phyloP scores from a whole-genome alignment of 2,888 invertebrate genomes.

The Dasysyrphus albostriatus region DNA sequence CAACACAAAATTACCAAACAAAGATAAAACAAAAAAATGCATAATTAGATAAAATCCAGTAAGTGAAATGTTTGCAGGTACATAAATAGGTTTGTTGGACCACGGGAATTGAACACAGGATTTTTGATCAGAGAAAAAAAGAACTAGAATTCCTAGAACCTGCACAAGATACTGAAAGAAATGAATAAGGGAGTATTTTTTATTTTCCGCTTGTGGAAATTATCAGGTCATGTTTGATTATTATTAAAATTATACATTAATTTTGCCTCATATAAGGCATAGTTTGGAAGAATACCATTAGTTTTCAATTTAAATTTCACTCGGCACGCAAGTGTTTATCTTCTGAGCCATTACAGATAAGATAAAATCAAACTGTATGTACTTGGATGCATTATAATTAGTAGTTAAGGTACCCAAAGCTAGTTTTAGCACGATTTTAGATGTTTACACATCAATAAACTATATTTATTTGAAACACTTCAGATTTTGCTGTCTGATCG shows the following conservation, averaged over 20 bases:
- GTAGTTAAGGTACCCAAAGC: too few species aligned
- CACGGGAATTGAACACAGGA: not conserved
- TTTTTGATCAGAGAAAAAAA: not conserved
- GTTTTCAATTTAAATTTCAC: too few species aligned
- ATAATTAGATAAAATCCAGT: not conserved
- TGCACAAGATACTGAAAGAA: too few species aligned
- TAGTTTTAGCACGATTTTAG: too few species aligned
- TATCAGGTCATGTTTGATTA: too few species aligned
- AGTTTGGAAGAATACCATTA: not conserved
- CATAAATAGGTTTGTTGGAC: not conserved
- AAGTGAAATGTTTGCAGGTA: not conserved
- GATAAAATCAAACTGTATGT: too few species aligned
- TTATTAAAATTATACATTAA: too few species aligned
- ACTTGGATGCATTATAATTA: too few species aligned
- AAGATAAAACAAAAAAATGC: not conserved
- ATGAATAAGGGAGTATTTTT: too few species aligned
- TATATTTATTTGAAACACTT: not conserved
- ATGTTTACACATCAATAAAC: too few species aligned
- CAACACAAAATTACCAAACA: slow-evolving; percentile 57
- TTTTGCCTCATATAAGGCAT: not conserved
- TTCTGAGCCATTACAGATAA: not conserved
- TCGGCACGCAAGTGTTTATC: not conserved
- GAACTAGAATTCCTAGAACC: too few species aligned
- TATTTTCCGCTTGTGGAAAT: too few species aligned
- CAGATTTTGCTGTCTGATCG: not conserved